Evolutionary conservation across 1,140 invertebrate species (phyloP).

Genomic region (Chrysomallon squamiferum): DNA sequence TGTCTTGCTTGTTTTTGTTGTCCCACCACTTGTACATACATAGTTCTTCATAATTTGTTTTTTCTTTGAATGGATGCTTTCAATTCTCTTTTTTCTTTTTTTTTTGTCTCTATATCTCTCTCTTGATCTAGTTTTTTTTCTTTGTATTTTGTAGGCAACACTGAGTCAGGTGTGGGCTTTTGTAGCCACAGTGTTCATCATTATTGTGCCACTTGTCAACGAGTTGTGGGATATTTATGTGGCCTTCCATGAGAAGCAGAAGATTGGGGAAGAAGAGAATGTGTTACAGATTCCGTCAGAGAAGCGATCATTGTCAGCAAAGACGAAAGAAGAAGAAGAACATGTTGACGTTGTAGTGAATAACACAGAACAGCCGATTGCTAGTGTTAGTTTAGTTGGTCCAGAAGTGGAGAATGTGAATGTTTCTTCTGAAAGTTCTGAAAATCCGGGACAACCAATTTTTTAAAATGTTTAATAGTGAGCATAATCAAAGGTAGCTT

Average conservation of each 20-base stretch:
- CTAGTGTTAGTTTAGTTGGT: neutral
- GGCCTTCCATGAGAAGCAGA: constrained; percentile 10
- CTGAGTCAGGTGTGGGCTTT: constrained; percentile 44
- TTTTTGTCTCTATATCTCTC: neutral
- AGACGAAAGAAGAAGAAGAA: neutral
- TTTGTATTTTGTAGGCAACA: constrained; percentile 38
- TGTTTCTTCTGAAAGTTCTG: neutral
- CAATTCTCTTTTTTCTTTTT: too few relatives aligned
- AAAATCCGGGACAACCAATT: neutral
- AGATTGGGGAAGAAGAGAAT: neutral
- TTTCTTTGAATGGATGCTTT: too few relatives aligned
- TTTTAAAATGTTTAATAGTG: too few relatives aligned
- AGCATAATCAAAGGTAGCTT: too few relatives aligned
- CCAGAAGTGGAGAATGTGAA: neutral
- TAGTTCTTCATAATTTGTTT: too few relatives aligned
- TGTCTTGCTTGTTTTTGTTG: too few relatives aligned
- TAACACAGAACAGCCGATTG: neutral
- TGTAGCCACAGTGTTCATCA: constrained; percentile 44
- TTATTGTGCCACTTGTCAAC: constrained; percentile 42
- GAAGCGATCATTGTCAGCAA: neutral
- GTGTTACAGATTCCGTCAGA: neutral
- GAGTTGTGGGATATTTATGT: constrained; percentile 36
- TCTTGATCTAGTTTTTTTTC: too few relatives aligned
- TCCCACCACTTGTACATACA: too few relatives aligned
- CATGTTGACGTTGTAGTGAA: neutral